Evolutionary conservation across 2,113 vertebrate genomes (phyloP).

Genomic region (Cyprinus carpio): DNA sequence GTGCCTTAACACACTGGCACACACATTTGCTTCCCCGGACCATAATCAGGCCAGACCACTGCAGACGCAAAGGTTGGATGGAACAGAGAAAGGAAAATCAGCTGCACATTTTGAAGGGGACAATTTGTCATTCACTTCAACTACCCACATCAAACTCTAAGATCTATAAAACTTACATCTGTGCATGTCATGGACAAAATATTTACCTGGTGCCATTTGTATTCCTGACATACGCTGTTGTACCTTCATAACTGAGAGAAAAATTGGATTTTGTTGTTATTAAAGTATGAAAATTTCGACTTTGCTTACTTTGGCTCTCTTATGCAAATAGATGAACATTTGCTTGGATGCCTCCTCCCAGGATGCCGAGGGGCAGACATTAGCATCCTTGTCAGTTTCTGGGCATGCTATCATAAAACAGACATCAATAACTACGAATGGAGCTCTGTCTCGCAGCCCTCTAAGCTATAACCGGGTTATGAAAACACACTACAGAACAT

Average conservation of each 20-base stretch:
- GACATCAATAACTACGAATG: constrained; percentile 73
- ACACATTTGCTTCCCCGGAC: constrained; percentile 58
- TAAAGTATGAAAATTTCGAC: constrained; percentile 58
- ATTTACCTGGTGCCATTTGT: constrained; percentile 53
- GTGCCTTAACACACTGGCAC: constrained; percentile 63
- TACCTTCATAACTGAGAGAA: constrained; percentile 53
- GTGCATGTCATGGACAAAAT: constrained; percentile 17
- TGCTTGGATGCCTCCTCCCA: constrained; percentile 58
- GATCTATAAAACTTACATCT: background rate
- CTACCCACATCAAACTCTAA: constrained; percentile 29
- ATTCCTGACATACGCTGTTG: constrained; percentile 64
- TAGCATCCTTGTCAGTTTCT: constrained; percentile 69
- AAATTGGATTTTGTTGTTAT: constrained; percentile 69
- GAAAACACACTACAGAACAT: constrained; percentile 43
- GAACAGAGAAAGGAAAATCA: background rate
- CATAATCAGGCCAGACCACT: constrained; percentile 58
- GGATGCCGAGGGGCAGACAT: constrained; percentile 72
- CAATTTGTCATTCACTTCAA: constrained; percentile 30
- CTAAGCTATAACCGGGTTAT: constrained; percentile 44
- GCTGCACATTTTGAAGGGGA: background rate
- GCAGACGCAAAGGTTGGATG: constrained; percentile 12
- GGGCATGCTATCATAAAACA: constrained; percentile 72
- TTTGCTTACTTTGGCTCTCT: constrained; percentile 45
- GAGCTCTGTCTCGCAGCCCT: constrained; percentile 54
- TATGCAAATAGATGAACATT: constrained; percentile 71